These are phyloP conservation scores for Dryobotodes eremita DNA, from an alignment of 2,888 invertebrate species.

Conservation along the genomic window DNA sequence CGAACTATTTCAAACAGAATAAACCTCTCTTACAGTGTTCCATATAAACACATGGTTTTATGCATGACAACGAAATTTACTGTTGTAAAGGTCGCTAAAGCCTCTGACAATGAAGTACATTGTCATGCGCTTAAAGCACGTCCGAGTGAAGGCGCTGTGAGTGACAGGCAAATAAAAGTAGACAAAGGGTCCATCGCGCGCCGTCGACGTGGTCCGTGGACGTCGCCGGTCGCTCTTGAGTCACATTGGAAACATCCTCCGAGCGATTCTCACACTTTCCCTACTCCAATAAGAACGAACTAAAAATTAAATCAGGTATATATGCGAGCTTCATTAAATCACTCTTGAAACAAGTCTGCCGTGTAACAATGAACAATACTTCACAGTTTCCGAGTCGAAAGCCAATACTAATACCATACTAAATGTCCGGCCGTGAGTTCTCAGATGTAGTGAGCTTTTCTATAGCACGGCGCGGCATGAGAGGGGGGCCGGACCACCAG, in stretches of 20 bases:
- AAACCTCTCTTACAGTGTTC: conserved; percentile 67
- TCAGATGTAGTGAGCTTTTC: conserved; percentile 83
- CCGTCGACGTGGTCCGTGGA: conserved; percentile 68
- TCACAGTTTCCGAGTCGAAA: conserved; percentile 75
- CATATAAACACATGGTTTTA: conserved; percentile 84
- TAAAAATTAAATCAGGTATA: conserved; percentile 61
- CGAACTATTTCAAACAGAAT: conserved; percentile 70
- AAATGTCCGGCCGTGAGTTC: conserved; percentile 83
- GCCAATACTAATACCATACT: conserved; percentile 73
- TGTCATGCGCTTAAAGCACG: conserved; percentile 83
- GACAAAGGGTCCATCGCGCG: conserved; percentile 79
- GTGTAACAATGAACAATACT: conserved; percentile 75
- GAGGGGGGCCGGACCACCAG: conserved; percentile 85
- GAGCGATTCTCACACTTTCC: conserved; percentile 83
- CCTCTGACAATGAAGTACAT: conserved; percentile 84
- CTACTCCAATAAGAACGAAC: conserved; percentile 65
- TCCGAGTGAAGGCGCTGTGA: conserved; percentile 82
- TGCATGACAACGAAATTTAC: conserved; percentile 88
- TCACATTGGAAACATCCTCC: conserved; percentile 64
- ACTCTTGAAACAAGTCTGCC: conserved; percentile 68
- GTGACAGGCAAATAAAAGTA: conserved; percentile 89
- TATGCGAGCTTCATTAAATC: conserved; percentile 63
- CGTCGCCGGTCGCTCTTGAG: conserved; percentile 55
- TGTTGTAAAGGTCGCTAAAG: conserved; percentile 84
- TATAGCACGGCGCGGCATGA: conserved; percentile 71